Evolutionary conservation across 2,888 invertebrate species (phyloP), one percentile per base, ranked within the genome.

Genomic region (Lepeophtheirus nordmannii): DNA sequence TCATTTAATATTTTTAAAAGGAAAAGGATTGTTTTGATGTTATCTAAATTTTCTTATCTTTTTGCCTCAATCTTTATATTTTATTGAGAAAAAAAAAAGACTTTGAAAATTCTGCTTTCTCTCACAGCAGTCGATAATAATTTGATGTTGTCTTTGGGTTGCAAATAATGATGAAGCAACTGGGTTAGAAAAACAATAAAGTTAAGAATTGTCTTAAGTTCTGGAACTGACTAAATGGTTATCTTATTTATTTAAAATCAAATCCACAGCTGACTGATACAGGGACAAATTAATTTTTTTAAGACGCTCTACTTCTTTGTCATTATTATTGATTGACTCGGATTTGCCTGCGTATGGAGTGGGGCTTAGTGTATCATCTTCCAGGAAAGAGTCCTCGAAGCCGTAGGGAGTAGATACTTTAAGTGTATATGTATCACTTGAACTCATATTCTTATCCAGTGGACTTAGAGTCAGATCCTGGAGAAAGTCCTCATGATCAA

Each of bases 271-370:
- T 72, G 78, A 77, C 69, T 80, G 74, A 75, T 81, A 84, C 68
- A 85, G 75, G 72, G 81, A 78, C 14, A 79, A 77, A 75, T 84
- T 85, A 17, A 81, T 78, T 68, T 75, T 74, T 71, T 81, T 80
- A 46, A 83, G 73, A 69, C 76, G 78, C 20, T 77, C 74, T 67
- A 83, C 74, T 75, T 84, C 81, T 57, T 76, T 74, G 67, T 77
- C 39, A 22, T 41, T 62, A 38, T 10, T 20, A 39, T 62, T 30
- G 7, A 30, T 30, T 7, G 30, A 30, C 30, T 30, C 30, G 30
- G 30, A 30, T 30, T 30, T 30, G 30, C 3, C 30, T 30, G 30
- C 30, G 30, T 30, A 30, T 14, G 53, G 53, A 14, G 8, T 46
- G 8, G 14, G 53, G n/a, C 14, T 17, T n/a, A 46, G 53, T 5